Evolutionary conservation across 2,888 invertebrate species (phyloP).

Genomic region (Cosmopolites sordidus): DNA sequence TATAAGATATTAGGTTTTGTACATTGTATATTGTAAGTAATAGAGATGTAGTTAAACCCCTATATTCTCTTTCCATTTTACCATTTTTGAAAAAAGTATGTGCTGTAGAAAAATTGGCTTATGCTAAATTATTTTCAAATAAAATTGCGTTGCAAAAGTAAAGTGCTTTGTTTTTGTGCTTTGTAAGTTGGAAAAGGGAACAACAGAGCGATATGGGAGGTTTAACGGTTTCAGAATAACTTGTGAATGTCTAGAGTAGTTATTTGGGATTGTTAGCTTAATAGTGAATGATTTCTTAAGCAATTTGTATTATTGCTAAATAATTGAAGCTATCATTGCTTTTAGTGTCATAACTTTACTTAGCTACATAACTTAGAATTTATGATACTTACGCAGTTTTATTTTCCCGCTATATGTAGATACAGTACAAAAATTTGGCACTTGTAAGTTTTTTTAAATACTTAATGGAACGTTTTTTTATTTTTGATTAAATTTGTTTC

Average conservation of each 20-base stretch:
- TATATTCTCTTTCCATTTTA: slow-evolving; percentile 1
- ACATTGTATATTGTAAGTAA: slow-evolving; percentile 46
- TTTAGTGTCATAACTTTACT: slow-evolving; percentile 28
- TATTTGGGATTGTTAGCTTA: slow-evolving; percentile 33
- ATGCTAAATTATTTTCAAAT: not conserved
- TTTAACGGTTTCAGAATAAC: slow-evolving; percentile 14
- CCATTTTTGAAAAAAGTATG: not conserved
- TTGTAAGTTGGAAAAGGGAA: not conserved
- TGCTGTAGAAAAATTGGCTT: not conserved
- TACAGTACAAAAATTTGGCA: slow-evolving; percentile 22
- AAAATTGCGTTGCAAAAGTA: not conserved
- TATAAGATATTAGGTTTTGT: slow-evolving; percentile 43
- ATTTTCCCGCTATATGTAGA: slow-evolving; percentile 13
- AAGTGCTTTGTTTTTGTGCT: slow-evolving; percentile 1
- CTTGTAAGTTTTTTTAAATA: slow-evolving; percentile 4
- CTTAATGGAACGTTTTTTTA: too few species aligned
- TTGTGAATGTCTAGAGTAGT: slow-evolving; percentile 29
- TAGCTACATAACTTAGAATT: slow-evolving; percentile 22
- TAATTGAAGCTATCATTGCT: slow-evolving; percentile 23
- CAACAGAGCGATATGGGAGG: slow-evolving; percentile 6
- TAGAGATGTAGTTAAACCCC: slow-evolving; percentile 36
- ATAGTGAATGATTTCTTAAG: slow-evolving; percentile 27
- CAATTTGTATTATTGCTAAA: slow-evolving; percentile 26
- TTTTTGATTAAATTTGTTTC: slow-evolving; percentile 2
- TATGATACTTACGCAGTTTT: slow-evolving; percentile 11